Conservation (phyloP, 2,888 invertebrate species). For the Drosophila setosimentum region DNA sequence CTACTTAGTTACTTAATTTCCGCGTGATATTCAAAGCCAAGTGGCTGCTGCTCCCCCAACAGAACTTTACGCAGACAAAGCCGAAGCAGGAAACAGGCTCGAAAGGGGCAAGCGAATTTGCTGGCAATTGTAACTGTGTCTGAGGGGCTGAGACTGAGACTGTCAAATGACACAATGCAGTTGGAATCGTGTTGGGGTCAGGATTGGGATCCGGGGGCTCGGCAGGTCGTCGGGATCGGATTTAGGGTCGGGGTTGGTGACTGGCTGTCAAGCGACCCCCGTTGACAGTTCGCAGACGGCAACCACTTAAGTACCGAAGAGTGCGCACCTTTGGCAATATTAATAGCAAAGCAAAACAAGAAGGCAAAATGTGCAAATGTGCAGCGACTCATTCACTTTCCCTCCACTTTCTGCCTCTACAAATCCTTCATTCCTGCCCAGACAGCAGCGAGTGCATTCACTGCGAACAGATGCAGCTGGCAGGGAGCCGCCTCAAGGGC, state of each 20-base stretch:
- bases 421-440: not conserved
- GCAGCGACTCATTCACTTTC: slow-evolving; percentile 27
- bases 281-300: slow-evolving; percentile 80
- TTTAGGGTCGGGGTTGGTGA: not conserved
- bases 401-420: not conserved
- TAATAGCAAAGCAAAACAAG: slow-evolving; percentile 67
- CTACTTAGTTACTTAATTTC: slow-evolving; percentile 80
- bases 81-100: slow-evolving; percentile 3
- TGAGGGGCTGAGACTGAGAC: slow-evolving; percentile 44
- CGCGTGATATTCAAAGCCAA: slow-evolving; percentile 65
- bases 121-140: slow-evolving; percentile 25
- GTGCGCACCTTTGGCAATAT: slow-evolving; percentile 81
- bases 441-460: slow-evolving; percentile 56
- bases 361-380: slow-evolving; percentile 57
- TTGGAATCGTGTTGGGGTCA: slow-evolving; percentile 15
- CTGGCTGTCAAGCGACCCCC: slow-evolving; percentile 48
- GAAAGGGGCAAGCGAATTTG: slow-evolving; percentile 22
- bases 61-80: slow-evolving; percentile 30
- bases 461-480: slow-evolving; percentile 28
- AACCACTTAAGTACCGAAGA: slow-evolving; percentile 77
- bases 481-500: slow-evolving; percentile 19
- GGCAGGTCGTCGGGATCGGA: not conserved
- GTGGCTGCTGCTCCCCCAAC: slow-evolving; percentile 35
- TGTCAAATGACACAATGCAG: slow-evolving; percentile 79
- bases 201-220: not conserved